Evolutionary conservation across 1,140 invertebrate species (phyloP), one percentile per base, ranked within the genome.

Genomic region (Colletes gigas): DNA sequence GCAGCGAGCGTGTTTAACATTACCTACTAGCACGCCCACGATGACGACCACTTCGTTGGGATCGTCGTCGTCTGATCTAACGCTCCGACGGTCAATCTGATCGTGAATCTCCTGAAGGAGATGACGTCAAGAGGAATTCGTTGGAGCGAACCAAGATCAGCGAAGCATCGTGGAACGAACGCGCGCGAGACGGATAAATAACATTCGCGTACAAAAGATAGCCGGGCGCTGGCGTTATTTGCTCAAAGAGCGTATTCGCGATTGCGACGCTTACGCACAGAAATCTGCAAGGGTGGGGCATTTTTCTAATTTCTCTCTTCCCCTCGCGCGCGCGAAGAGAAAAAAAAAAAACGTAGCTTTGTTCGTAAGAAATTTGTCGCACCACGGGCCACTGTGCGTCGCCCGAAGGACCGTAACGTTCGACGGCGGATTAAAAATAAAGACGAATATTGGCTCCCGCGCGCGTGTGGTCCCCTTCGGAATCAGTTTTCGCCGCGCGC

Each of bases 41-140:
- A 63, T 17, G 68, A 71, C 47, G 57, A 63, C 59, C 59, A 12
- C 21, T 19, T 50, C 47, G 21, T 17, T 44, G 9, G 14, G 44
- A 70, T 57, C 65, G 57, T 68, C 57, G 47, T 17, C 67, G 67
- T 39, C 12, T 39, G 76, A 71, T 62, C 66, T 62, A 78, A 78
- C 44, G 75, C 39, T 63, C 60, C 75, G 47, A 62, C 30, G 47
- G 39, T 71, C 76, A 59, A 78, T 71, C 14, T 52, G 57, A 63
- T 54, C 50, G 19, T 10, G 50, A 30, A 55, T 54, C 50, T 44
- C 15, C 47, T 14, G 15, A 15, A 47, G 30, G n/a, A 15, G 39
- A 71, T 60, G 15, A 30, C 60, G 19, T 76, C 47, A 44, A 50
- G 14, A 15, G 17, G 39, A 57, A 52, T 39, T 47, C 30, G 17